Evolutionary conservation across 2,797 vertebrate genomes (phyloP), one percentile per base, ranked within the genome.

Genomic region (Anguilla pacifica): DNA sequence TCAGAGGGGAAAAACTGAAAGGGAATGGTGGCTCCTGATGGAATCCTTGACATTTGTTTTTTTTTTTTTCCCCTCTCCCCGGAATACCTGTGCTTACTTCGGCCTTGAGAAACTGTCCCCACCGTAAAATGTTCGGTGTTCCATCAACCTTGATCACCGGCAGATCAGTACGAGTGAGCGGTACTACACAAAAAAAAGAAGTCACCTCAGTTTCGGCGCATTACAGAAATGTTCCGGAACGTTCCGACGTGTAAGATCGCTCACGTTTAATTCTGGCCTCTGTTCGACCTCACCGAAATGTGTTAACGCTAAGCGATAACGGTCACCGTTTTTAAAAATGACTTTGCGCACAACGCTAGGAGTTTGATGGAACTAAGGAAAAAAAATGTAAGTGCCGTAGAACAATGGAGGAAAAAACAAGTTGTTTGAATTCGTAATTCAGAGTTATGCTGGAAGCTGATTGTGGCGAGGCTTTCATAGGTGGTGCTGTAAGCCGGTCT

Each of bases 41-140:
- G 91, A 94, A 92, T 93, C 93, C 92, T 88, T 91, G 92, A 93
- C 92, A 94, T 95, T 93, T 92, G 92, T 94, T 93, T 94, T 93
- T 92, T 94, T 93, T 17, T 95, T 91, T n/a, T 67, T 2, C 25
- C n/a, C 0, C 9, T 25, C 15, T 4, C 5, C 61, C 22, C 25
- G 1, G 22, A 67, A 67, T 91, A 91, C 94, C 94, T 90, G 88
- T 74, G 92, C 92, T 94, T 95, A 94, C 94, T 95, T 95, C 93
- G 88, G 93, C 84, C 88, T 88, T 92, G 93, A 94, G 91, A 93
- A 93, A 94, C 95, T 93, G 93, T 92, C 91, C 93, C 92, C 91
- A 92, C 61, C 2, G 61, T n/a, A 1, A 25, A 67, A n/a, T 4
- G 17, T 22, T n/a, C 55, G 13, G 55, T 15, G 55, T 57, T 57